Evolutionary conservation across 2,797 vertebrate genomes (phyloP), one percentile per base, ranked within the genome.

Genomic region (Sebastolobus alascanus): DNA sequence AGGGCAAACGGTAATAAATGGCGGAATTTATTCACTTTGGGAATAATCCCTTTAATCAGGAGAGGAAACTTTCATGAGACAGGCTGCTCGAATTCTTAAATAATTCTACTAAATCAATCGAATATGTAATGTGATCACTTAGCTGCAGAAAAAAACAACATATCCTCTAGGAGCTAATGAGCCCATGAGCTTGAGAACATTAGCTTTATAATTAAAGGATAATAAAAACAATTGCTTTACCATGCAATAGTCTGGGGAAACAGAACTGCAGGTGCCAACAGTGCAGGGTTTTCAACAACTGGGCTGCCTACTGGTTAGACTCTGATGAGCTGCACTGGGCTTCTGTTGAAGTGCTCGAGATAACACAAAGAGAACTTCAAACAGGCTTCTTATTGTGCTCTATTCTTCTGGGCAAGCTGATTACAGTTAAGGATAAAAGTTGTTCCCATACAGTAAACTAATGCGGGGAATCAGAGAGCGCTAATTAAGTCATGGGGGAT

Each of bases 401-500:
- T 85, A 74, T 88, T 95, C 94, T 94, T 94, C 91, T 95, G 94
- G 92, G 94, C 90, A 87, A 90, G 92, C 94, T 94, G 94, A 95
- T 95, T 94, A 94, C 92, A 89, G 92, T 92, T 91, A 90, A 91
- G 92, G 90, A 94, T 94, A 94, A 94, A 94, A 95, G 94, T 95
- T 94, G 93, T 94, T 94, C 90, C 92, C 93, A 87, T 93, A 90
- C 91, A 90, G 90, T 94, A 95, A 95, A 95, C 95, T 94, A 94
- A 95, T 95, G 93, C 80, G 76, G 89, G 75, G 92, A 95, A 95
- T 94, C 90, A 94, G 90, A 94, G 90, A 88, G 92, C 91, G 65
- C 95, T 95, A 95, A 95, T 95, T 94, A 94, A 95, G 95, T 93
- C 95, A 95, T 94, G 90, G 83, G 94, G 95, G 95, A 94, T 87